Base-by-base conservation (phyloP, 2,113 vertebrate genomes). In the Perccottus glenii region DNA sequence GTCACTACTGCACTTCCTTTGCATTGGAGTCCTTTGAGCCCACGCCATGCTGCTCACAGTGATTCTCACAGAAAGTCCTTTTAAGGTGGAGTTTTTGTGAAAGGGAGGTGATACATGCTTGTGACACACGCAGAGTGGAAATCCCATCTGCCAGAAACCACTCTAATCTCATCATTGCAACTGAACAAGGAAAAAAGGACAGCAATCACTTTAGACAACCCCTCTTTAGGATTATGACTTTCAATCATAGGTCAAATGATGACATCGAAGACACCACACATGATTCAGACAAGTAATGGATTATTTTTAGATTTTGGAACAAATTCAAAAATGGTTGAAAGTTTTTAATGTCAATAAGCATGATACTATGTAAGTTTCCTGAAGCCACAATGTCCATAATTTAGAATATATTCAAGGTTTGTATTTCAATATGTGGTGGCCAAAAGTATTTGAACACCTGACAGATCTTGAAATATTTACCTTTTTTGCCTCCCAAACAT, bases 141-240 rank as follows among this genome's bases (percentile, higher is more conserved):
- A 89, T 74, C 79, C 85, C 89, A 92, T 90, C 90, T 90, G 88
- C 78, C 80, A 65, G 85, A 83, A 91, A 86, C 88, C 82, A 80
- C 58, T 52, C 67, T 91, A 90, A 92, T 92, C 88, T 85, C 87
- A 91, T 92, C 84, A 85, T 81, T 40, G 86, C 80, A 78, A 90
- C 75, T 85, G 78, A 82, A 86, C 70, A 81, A 84, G 81, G 77
- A 85, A 83, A 77, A 73, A 78, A 65, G 75, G 77, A 70, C 78
- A 77, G 80, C 82, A 85, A 88, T 90, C 89, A 86, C 82, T 88
- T 88, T 75, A 88, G 88, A 78, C 75, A 70, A 86, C 78, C 80
- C 74, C 68, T 82, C 76, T 51, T 70, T 47, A 53, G 78, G 80
- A 81, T 80, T 85, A 70, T 70, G 79, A 45, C 67, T 64, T 69